A percentile compares a stretch with the other conserved stretches of the same genome.
These are phyloP conservation scores for Cyanistes caeruleus DNA, from an alignment of 2,113 vertebrate genomes.

Conservation along the genomic window DNA sequence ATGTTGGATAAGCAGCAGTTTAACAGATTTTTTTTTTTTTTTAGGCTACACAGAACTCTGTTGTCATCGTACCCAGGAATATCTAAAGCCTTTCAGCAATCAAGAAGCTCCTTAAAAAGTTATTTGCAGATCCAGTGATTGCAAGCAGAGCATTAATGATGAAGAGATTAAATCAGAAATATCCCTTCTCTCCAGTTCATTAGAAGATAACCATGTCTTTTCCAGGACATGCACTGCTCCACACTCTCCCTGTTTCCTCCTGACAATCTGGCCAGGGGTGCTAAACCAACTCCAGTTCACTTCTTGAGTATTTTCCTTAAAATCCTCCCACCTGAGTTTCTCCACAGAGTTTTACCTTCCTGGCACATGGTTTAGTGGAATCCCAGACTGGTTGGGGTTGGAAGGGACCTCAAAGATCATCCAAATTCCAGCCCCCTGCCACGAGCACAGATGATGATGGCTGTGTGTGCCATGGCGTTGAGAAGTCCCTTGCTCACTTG, in stretches of 20 bases:
- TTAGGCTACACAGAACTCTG: background rate
- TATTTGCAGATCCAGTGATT: slow-evolving; percentile 37
- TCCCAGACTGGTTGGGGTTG: background rate
- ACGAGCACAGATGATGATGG: background rate
- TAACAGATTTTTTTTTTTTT: background rate
- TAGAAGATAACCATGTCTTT: background rate
- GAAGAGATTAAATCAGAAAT: background rate
- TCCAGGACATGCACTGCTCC: background rate
- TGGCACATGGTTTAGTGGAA: background rate
- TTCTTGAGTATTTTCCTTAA: background rate
- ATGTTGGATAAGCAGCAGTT: slow-evolving; percentile 37
- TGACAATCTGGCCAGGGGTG: background rate
- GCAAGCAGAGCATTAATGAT: slow-evolving; percentile 10
- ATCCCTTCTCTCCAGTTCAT: background rate
- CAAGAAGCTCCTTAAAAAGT: background rate
- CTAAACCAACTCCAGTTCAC: background rate
- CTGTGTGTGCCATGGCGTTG: background rate
- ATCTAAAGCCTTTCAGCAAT: background rate
- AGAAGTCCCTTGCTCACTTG: background rate
- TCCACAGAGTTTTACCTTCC: background rate
- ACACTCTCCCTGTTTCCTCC: background rate
- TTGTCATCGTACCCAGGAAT: background rate
- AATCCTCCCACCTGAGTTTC: background rate
- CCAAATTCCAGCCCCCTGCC: background rate
- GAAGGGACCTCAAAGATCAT: background rate